Base-by-base conservation (phyloP, 30 jellyfish, hydroid and myxozoan genomes). In the Cassiopea andromeda region DNA sequence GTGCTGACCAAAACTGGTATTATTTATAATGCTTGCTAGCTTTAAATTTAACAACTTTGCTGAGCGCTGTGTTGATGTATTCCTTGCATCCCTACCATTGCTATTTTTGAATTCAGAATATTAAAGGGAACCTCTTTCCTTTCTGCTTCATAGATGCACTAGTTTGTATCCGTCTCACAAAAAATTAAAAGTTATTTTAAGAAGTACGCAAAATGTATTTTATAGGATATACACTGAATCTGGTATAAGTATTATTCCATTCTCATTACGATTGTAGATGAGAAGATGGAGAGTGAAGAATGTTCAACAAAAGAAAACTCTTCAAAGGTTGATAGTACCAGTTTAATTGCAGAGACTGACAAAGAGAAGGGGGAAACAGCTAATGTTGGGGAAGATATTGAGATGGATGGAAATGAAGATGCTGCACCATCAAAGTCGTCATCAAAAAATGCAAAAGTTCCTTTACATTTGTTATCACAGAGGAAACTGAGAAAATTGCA, bases 401-500 rank as follows among this genome's bases (percentile, higher is more conserved):
- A 83, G 46, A 83, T 83, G 92, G 92, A 49, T 3, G 77, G 44
- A 17, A 44, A 48, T 12, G 92, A 54, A 50, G 66, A 68, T 69
- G 18, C 54, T 27, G 69, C 17, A 19, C 78, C 84, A 17, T 75
- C 64, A 71, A 77, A 46, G 15, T 75, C 88, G 5, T 61, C 84
- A 43, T 49, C 27, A 19, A 86, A 86, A 54, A 86, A 78, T 86
- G 87, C 93, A 18, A 74, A 66, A 60, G 87, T 86, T 12, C 93
- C 93, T 2, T 57, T 75, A 16, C 88, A 86, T 86, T 64, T 86
- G 68, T 27, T 86, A 2, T 86, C 93, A 4, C 93, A 86, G 64
- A 86, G 93, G 54, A 86, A 86, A 86, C 87, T 86, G 16, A 86
- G 93, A 66, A 86, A 86, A 48, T 44, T 75, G 17, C 87, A 86